phyloP scores from a whole-genome alignment of 2,797 vertebrate genomes.

The Melanotaenia parkinsoni region DNA sequence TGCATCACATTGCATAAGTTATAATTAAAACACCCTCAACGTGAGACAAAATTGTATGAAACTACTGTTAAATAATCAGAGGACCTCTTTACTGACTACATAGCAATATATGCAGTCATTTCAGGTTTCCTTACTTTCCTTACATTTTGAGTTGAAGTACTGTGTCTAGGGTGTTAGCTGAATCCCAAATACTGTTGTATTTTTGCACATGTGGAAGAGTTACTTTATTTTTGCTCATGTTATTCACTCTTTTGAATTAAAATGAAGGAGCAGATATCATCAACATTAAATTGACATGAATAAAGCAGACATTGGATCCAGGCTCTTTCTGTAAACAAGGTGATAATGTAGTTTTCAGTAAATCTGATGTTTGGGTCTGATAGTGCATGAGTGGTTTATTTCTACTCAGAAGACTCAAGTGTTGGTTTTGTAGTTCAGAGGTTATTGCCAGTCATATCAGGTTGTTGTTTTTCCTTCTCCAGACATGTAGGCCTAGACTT shows the following conservation, averaged over 20 bases:
- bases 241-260: slow-evolving; percentile 1
- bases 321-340: slow-evolving; percentile 6
- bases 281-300: background rate
- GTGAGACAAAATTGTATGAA: background rate
- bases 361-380: slow-evolving; percentile 7
- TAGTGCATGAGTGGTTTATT: background rate
- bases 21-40: background rate
- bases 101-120: slow-evolving; percentile 20
- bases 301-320: background rate
- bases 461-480: slow-evolving; percentile 15
- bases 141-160: slow-evolving; percentile 13
- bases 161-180: slow-evolving; percentile 38
- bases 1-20: slow-evolving; percentile 2
- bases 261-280: background rate
- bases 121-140: slow-evolving; percentile 31
- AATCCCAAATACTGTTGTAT: slow-evolving; percentile 43
- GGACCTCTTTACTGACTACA: background rate
- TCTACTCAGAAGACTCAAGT: slow-evolving; percentile 28
- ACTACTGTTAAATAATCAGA: slow-evolving; percentile 6
- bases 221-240: slow-evolving; percentile 44
- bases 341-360: slow-evolving; percentile 5
- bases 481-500: slow-evolving; percentile 13
- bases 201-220: slow-evolving; percentile 61
- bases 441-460: slow-evolving; percentile 21
- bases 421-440: slow-evolving; percentile 7